Percentiles rank a stretch among this genome's conserved stretches.
Conservation (phyloP, 2,888 invertebrate species). For the Meiosimyza decipiens region DNA sequence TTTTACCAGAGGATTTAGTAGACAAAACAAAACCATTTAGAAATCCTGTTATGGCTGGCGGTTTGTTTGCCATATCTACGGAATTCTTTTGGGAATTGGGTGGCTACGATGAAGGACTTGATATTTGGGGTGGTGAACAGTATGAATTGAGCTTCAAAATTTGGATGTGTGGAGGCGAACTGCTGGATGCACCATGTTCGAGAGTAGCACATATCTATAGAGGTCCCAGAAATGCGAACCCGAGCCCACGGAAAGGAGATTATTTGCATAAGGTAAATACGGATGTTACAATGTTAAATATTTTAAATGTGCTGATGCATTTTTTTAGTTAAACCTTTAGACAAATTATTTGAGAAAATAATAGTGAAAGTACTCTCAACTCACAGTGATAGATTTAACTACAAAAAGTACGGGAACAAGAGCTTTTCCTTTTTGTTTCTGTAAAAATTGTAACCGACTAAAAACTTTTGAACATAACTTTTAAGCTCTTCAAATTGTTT, state of each 20-base stretch:
- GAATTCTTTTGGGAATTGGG: conserved; percentile 97
- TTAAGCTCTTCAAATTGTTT: too few species aligned
- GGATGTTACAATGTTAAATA: too few species aligned
- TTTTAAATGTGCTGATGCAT: too few species aligned
- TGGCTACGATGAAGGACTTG: conserved; percentile 91
- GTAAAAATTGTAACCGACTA: too few species aligned
- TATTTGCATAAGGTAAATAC: conserved; percentile 72
- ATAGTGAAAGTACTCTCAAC: too few species aligned
- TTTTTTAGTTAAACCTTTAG: too few species aligned
- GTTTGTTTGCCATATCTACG: conserved; percentile 91
- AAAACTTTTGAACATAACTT: too few species aligned
- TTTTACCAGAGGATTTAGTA: conserved; percentile 66
- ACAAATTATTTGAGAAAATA: too few species aligned
- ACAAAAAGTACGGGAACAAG: too few species aligned
- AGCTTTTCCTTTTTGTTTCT: too few species aligned
- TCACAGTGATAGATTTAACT: too few species aligned
- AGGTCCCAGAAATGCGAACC: conserved; percentile 82
- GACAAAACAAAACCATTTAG: conserved; percentile 67
- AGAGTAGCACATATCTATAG: conserved; percentile 92
- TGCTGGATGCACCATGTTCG: conserved; percentile 94
- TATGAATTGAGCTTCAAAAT: conserved; percentile 98
- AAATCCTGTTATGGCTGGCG: conserved; percentile 98
- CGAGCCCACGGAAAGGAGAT: conserved; percentile 92
- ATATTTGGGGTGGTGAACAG: conserved; percentile 99
- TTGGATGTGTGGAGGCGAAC: conserved; percentile 95